Base-by-base conservation (phyloP, 1,140 invertebrate species). In the Drosophila mayri region DNA sequence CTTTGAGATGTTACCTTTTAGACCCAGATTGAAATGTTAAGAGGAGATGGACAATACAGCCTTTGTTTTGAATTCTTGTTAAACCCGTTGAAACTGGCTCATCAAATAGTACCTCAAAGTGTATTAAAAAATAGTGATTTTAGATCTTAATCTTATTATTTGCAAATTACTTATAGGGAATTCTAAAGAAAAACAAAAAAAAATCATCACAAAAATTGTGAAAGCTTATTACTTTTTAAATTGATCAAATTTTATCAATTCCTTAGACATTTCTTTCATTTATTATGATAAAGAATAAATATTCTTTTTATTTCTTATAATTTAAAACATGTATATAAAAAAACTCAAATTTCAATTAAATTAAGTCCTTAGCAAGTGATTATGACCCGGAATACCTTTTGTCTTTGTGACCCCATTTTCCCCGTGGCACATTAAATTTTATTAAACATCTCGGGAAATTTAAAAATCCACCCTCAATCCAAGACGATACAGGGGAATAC, bases 1-100 rank as follows among this genome's bases (percentile, higher is more conserved):
- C 52, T 70, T 70, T 73, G 67, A 73, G 55, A 60, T 72, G 68
- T 59, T 59, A 22, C 37, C 2, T 50, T 50, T 58, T 58, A 50
- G 67, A 50, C 18, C 46, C 22, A 58, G 55, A 41, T 41, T 9
- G 55, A 41, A 43, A 43, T 18, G 37, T 58, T 25, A 20, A 59
- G 12, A n/a, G 20, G 25, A 54, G 22, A 30, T 14, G 32, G 16
- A 62, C 22, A 62, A 52, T 14, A 12, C 14, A 37, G 32, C 35
- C 28, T 40, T 62, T 62, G 60, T 52, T 38, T 35, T 18, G 14
- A 52, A 52, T n/a, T 11, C 60, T 10, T 25, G 1, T 40, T 57
- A 12, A 14, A 12, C 22, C 18, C 10, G 32, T 37, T 37, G 7
- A 35, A 52, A 3, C 2, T 11, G 3, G 4, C 3, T 35, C 3